Evolutionary conservation across 2,113 vertebrate genomes (phyloP).

Genomic region (Cyprinodon variegatus): DNA sequence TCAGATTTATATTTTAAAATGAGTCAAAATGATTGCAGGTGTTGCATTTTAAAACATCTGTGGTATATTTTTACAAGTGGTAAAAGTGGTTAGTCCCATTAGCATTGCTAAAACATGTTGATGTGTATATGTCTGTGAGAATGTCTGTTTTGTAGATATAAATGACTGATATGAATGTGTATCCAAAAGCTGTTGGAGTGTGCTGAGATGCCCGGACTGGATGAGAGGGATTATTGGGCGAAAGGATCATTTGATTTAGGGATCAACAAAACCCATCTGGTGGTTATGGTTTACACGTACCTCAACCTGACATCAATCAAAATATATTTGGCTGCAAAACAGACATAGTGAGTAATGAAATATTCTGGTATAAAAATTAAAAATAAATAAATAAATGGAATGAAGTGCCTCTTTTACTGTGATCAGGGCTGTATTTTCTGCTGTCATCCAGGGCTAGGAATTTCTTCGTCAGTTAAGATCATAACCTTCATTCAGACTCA

Average conservation of each 20-base stretch:
- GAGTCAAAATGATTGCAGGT: too few species aligned
- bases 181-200: slow-evolving; percentile 16
- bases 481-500: too few species aligned
- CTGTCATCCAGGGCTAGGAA: too few species aligned
- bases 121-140: too few species aligned
- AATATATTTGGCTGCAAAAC: slow-evolving; percentile 29
- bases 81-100: too few species aligned
- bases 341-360: neutral
- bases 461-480: too few species aligned
- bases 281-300: slow-evolving; percentile 61
- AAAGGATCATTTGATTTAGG: slow-evolving; percentile 75
- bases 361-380: neutral
- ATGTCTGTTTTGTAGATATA: too few species aligned
- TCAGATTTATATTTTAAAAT: too few species aligned
- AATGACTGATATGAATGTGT: too few species aligned
- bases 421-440: neutral
- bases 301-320: slow-evolving; percentile 40
- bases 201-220: slow-evolving; percentile 57
- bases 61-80: too few species aligned
- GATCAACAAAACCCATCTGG: slow-evolving; percentile 74
- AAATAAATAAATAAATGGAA: neutral
- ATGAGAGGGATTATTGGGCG: slow-evolving; percentile 73
- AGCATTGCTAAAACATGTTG: too few species aligned
- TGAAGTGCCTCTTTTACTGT: neutral
- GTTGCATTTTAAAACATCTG: too few species aligned